Conservation (phyloP, 2,888 invertebrate genomes). For the Thecophora atra region DNA sequence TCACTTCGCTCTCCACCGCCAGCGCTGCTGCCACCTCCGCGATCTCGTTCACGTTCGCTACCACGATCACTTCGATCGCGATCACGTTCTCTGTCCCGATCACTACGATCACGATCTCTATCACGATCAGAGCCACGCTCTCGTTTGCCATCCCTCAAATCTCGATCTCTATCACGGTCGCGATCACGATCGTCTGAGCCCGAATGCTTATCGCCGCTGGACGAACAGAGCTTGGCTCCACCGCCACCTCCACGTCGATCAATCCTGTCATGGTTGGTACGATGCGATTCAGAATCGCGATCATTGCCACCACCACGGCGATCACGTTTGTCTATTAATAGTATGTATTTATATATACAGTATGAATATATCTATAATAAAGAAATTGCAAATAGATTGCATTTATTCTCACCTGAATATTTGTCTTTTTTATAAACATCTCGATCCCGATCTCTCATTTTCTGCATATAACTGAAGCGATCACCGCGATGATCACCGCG, state of each 20-base stretch:
- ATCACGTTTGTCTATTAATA: conserved; percentile 76
- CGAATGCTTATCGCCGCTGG: conserved; percentile 64
- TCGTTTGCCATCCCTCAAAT: conserved; percentile 63
- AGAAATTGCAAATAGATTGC: background rate
- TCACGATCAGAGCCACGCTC: conserved; percentile 60
- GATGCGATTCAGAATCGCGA: conserved; percentile 76
- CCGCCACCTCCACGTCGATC: conserved; percentile 66
- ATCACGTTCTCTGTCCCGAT: conserved; percentile 56
- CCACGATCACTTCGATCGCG: conserved; percentile 51
- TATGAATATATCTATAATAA: background rate
- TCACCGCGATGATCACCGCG: conserved; percentile 67
- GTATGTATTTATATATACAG: background rate
- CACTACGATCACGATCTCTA: conserved; percentile 61
- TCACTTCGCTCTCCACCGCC: conserved; percentile 58
- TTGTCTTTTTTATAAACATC: conserved; percentile 92
- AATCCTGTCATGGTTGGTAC: conserved; percentile 89
- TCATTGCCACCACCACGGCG: conserved; percentile 68
- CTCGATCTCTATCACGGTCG: conserved; percentile 56
- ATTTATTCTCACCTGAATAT: conserved; percentile 78
- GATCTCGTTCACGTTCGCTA: conserved; percentile 28
- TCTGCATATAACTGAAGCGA: conserved; percentile 67
- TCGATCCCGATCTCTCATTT: conserved; percentile 74
- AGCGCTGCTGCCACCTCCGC: conserved; percentile 44
- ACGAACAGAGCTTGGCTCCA: conserved; percentile 63
- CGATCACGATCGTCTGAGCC: conserved; percentile 66